phyloP scores from a whole-genome alignment of 2,113 vertebrate genomes.

The Micronycteris hirsuta region DNA sequence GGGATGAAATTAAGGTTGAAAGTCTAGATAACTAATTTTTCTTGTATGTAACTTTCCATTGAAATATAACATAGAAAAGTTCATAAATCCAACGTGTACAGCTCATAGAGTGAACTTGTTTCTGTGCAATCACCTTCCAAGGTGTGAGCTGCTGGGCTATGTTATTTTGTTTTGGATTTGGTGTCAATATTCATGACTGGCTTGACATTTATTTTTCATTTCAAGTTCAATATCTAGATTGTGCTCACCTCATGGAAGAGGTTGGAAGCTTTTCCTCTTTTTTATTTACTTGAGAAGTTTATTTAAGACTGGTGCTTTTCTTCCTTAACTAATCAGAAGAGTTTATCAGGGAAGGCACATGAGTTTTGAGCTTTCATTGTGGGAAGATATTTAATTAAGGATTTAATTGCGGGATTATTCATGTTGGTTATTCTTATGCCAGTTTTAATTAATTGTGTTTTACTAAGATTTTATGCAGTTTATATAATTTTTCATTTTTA shows the following conservation, averaged over 20 bases:
- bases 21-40: background rate
- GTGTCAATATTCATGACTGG: background rate
- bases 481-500: background rate
- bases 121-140: background rate
- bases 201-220: background rate
- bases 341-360: background rate
- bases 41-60: background rate
- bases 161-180: background rate
- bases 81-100: background rate
- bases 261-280: background rate
- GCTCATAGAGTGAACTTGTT: background rate
- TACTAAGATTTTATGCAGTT: background rate
- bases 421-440: background rate
- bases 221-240: background rate
- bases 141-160: background rate
- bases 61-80: background rate
- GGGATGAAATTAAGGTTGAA: background rate
- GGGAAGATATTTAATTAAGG: background rate
- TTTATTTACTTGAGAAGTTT: background rate
- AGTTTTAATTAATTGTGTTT: background rate
- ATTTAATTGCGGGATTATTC: background rate
- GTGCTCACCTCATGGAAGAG: background rate
- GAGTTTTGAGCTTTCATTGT: background rate
- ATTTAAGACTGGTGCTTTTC: background rate
- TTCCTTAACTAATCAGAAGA: background rate